A percentile compares a stretch with the other conserved stretches of the same genome.
phyloP scores from a whole-genome alignment of 2,888 invertebrate species.

The Yponomeuta plumbellus region DNA sequence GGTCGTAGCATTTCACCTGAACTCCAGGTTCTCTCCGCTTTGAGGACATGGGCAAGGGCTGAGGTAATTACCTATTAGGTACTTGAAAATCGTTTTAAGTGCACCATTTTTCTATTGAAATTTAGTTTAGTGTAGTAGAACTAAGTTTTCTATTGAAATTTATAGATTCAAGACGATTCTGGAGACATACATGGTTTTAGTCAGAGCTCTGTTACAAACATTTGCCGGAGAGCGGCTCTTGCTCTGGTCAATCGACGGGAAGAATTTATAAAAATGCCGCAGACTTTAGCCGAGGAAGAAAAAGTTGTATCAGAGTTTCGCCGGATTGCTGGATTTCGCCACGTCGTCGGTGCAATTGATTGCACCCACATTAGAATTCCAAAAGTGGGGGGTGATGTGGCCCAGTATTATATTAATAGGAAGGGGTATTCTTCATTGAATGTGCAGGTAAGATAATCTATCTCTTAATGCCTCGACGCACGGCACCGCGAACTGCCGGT shows the following conservation, averaged over 20 bases:
- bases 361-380: conserved; percentile 24
- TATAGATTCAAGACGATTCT: conserved; percentile 20
- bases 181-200: conserved; percentile 16
- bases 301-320: conserved; percentile 6
- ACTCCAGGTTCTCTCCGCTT: conserved; percentile 12
- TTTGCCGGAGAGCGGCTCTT: conserved; percentile 9
- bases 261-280: conserved; percentile 12
- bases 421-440: conserved; percentile 23
- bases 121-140: too few relatives aligned
- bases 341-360: conserved; percentile 20
- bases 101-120: too few relatives aligned
- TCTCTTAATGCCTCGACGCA: too few relatives aligned
- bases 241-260: not conserved
- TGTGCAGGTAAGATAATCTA: too few relatives aligned
- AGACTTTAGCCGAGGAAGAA: not conserved
- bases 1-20: conserved; percentile 10
- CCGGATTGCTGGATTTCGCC: conserved; percentile 10
- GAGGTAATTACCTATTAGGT: too few relatives aligned
- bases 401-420: conserved; percentile 22
- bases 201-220: conserved; percentile 10
- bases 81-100: too few relatives aligned
- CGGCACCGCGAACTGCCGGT: too few relatives aligned
- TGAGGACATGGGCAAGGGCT: conserved; percentile 11
- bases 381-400: conserved; percentile 20
- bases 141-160: too few relatives aligned